A percentile compares a stretch with the other conserved stretches of the same genome.
phyloP scores from a whole-genome alignment of 2,113 vertebrate genomes.

The Crotophaga sulcirostris region DNA sequence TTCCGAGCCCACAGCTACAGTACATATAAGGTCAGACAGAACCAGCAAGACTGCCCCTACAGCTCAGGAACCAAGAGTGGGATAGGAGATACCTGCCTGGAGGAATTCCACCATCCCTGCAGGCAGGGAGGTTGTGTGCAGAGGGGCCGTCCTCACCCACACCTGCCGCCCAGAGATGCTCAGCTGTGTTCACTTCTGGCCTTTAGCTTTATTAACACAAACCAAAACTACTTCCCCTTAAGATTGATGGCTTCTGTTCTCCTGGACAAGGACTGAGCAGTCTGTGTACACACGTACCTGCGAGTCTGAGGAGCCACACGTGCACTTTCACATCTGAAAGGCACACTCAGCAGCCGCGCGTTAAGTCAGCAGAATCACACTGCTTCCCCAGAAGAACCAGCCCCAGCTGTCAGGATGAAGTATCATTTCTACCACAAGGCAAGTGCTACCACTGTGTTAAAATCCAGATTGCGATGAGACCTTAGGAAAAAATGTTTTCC shows the following conservation, averaged over 20 bases:
- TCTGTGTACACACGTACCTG: background rate
- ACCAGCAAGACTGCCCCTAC: too few species aligned
- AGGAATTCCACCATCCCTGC: background rate
- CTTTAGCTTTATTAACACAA: background rate
- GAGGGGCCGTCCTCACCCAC: too few species aligned
- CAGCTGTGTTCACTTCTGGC: background rate
- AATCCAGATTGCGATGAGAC: background rate
- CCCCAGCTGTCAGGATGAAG: background rate
- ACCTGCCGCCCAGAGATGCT: background rate
- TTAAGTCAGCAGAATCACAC: background rate
- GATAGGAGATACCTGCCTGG: rapidly evolving
- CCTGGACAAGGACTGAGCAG: rapidly evolving
- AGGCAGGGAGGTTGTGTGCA: background rate
- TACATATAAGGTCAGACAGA: rapidly evolving
- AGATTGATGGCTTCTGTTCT: background rate
- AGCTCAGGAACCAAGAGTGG: too few species aligned
- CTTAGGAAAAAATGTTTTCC: too few species aligned
- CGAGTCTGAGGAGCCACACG: background rate
- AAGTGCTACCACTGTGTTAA: background rate
- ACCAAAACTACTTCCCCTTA: background rate
- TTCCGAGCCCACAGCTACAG: background rate
- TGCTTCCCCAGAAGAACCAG: background rate
- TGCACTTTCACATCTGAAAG: background rate
- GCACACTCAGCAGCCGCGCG: background rate
- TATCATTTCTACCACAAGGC: background rate